A percentile compares a stretch with the other conserved stretches of the same genome.
phyloP scores from a whole-genome alignment of 2,797 vertebrate species.

The Lithobates sylvaticus region DNA sequence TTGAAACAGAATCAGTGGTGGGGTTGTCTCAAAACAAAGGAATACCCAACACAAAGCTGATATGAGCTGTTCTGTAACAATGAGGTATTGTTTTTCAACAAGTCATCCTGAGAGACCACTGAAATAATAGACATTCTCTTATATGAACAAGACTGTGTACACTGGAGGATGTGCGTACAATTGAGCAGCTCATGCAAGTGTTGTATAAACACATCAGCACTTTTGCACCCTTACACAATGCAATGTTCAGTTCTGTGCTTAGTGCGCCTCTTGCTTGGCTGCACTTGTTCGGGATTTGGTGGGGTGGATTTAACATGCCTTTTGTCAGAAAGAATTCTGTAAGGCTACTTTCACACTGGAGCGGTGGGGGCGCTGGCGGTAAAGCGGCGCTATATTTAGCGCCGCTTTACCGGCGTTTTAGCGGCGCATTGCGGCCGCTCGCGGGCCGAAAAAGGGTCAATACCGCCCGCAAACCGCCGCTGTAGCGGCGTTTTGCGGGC shows the following conservation, averaged over 20 bases:
- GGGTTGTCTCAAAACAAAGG: neutral
- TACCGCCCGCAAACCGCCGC: too few species aligned
- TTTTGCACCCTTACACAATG: neutral
- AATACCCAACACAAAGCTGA: neutral
- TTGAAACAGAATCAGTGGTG: neutral
- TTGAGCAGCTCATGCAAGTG: too few species aligned
- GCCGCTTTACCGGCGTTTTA: too few species aligned
- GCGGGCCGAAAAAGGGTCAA: too few species aligned
- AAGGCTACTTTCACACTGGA: too few species aligned
- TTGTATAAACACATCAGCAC: neutral
- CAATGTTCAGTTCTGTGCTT: neutral
- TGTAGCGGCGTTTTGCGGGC: too few species aligned
- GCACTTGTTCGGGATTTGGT: neutral
- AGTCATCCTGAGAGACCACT: neutral
- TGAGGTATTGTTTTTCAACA: neutral
- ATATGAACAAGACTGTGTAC: neutral
- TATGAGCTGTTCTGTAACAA: neutral
- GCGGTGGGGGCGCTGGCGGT: too few species aligned
- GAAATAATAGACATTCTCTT: neutral
- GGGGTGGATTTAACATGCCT: neutral
- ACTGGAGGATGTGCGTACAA: too few species aligned
- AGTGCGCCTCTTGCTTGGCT: neutral
- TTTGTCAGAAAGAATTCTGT: too few species aligned
- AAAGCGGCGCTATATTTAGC: too few species aligned
- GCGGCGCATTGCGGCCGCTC: too few species aligned